Percentiles rank a stretch among this genome's conserved stretches.
Evolutionary conservation across 2,888 invertebrate species (phyloP).

Genomic region (Heteromurus nitidus): DNA sequence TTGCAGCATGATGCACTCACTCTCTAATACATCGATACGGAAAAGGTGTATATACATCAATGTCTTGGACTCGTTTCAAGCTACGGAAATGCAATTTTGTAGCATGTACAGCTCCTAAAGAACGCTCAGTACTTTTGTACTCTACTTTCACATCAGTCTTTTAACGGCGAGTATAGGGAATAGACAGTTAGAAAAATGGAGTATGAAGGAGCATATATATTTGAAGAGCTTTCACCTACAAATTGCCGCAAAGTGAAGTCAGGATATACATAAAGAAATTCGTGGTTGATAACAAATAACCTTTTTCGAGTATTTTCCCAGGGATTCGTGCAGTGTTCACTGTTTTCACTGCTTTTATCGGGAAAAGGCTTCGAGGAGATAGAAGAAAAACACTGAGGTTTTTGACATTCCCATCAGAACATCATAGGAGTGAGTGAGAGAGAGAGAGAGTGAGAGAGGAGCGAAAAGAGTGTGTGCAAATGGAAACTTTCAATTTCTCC

Average conservation of each 20-base stretch:
- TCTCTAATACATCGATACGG: too few relatives aligned
- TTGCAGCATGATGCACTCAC: conserved; percentile 6
- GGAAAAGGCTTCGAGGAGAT: not conserved
- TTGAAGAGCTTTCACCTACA: conserved; percentile 23
- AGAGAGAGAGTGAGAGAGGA: not conserved
- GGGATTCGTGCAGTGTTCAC: not conserved
- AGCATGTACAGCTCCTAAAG: too few relatives aligned
- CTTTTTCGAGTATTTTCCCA: not conserved
- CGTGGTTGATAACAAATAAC: conserved; percentile 24
- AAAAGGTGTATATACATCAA: too few relatives aligned
- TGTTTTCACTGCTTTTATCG: not conserved
- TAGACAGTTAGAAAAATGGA: conserved; percentile 1
- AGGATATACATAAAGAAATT: conserved; percentile 1
- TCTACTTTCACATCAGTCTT: too few relatives aligned
- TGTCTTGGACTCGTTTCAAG: too few relatives aligned
- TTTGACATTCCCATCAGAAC: conserved; percentile 6
- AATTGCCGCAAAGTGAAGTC: conserved; percentile 4
- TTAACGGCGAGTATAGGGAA: not conserved
- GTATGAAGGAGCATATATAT: conserved; percentile 8
- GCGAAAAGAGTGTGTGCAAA: conserved; percentile 5
- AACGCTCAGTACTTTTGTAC: too few relatives aligned
- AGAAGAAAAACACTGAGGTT: not conserved
- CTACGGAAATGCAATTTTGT: too few relatives aligned
- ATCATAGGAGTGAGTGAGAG: not conserved
- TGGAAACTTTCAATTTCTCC: conserved; percentile 19